phyloP scores from a whole-genome alignment of 2,888 invertebrate genomes.

The Eristalis intricaria region DNA sequence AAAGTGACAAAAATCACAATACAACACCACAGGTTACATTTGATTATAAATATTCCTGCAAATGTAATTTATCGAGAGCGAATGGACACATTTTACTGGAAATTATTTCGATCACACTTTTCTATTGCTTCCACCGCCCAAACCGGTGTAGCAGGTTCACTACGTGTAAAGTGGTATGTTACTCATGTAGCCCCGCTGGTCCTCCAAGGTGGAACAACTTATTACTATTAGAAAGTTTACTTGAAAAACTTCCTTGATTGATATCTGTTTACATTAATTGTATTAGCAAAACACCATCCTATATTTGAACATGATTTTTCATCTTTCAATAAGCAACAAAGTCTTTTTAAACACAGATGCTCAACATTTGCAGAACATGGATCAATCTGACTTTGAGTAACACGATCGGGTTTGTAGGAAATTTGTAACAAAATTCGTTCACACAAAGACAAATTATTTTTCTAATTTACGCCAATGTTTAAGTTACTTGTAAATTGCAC shows the following conservation, averaged over 20 bases:
- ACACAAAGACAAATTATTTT: background rate
- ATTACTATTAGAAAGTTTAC: constrained; percentile 67
- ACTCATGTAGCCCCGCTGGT: constrained; percentile 50
- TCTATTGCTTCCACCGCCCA: constrained; percentile 75
- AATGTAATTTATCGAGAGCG: background rate
- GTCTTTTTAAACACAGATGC: background rate
- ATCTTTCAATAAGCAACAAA: constrained; percentile 31
- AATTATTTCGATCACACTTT: constrained; percentile 68
- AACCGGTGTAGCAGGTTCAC: constrained; percentile 79
- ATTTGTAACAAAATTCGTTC: background rate
- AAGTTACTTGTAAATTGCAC: constrained; percentile 43
- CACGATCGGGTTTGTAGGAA: background rate
- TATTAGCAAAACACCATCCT: constrained; percentile 11
- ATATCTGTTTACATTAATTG: constrained; percentile 13
- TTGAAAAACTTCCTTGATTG: constrained; percentile 46
- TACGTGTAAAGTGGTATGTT: constrained; percentile 66
- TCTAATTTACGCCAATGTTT: background rate
- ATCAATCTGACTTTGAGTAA: background rate
- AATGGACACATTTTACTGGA: constrained; percentile 56
- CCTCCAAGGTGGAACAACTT: constrained; percentile 42
- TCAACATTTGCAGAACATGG: background rate
- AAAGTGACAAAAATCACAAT: constrained; percentile 16
- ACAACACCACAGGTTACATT: constrained; percentile 20
- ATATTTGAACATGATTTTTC: background rate
- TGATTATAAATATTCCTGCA: background rate